Evolutionary conservation across 2,888 invertebrate species (phyloP).

Genomic region (Galerucella calmariensis): DNA sequence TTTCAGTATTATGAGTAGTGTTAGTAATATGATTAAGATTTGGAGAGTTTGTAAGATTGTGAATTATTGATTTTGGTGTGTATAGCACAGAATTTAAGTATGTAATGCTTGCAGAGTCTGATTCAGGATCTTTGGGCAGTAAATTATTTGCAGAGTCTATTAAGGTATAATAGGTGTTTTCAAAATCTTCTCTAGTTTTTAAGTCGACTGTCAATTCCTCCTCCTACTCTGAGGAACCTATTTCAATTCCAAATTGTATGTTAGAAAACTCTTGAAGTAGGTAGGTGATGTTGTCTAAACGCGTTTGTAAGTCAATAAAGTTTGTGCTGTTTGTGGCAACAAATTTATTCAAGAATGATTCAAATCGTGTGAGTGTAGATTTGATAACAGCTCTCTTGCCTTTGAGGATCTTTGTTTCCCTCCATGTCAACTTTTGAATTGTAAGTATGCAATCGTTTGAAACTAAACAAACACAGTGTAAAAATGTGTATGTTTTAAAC

Average conservation of each 20-base stretch:
- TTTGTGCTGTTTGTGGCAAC: conserved; percentile 2
- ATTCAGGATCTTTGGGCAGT: background rate
- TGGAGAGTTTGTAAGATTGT: background rate
- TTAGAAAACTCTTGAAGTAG: conserved; percentile 23
- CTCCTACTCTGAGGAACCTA: background rate
- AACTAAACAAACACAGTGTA: too few species aligned
- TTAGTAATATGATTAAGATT: background rate
- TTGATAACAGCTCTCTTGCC: conserved; percentile 16
- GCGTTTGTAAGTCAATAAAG: conserved; percentile 2
- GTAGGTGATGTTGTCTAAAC: conserved; percentile 9
- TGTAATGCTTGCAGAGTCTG: background rate
- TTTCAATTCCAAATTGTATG: conserved; percentile 30
- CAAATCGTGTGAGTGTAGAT: conserved; percentile 11
- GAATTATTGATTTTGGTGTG: background rate
- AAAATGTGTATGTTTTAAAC: too few species aligned
- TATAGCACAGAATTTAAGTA: too few species aligned
- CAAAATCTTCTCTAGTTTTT: background rate
- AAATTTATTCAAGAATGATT: conserved; percentile 17
- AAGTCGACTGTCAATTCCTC: background rate
- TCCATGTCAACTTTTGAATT: background rate
- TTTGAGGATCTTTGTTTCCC: conserved; percentile 1
- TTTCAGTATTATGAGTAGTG: background rate
- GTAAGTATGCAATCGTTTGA: too few species aligned
- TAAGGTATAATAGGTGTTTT: background rate
- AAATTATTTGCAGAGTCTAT: background rate